Evolutionary conservation across 2,113 vertebrate species (phyloP), one percentile per base, ranked within the genome.

Genomic region (Octodon degus): DNA sequence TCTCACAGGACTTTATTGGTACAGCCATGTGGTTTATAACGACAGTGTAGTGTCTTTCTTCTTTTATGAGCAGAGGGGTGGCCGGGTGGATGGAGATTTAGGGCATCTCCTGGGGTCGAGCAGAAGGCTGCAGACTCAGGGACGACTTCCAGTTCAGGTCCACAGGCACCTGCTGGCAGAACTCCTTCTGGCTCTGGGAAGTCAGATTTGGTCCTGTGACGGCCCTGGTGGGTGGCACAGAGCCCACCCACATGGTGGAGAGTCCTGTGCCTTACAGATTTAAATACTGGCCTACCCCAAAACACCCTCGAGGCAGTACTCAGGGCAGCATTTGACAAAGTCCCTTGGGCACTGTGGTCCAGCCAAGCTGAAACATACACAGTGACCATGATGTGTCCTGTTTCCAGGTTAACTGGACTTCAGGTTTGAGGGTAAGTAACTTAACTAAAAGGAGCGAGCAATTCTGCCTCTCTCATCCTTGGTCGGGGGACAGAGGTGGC

Each of bases 301-400:
- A 81, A 16, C 67, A 55, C 55, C 20, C 34, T 65, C 10, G 32
- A 5, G 27, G 68, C 65, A 40, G 65, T 17, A 60, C 22, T 3
- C 1, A 10, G 30, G 34, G 43, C 2, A 30, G 27, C 24, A n/a
- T 62, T 8, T 50, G 62, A 55, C 16, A 9, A 22, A 43, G 34
- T n/a, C 7, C 2, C 19, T 25, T 30, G 32, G 79, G 37, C 9
- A 27, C 27, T 5, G 1, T 10, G 6, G 27, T 47, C 79, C 86
- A 67, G 13, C 3, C 50, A 9, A 62, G 58, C 2, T 19, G 13
- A 34, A 30, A 1, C 37, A 12, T 32, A 7, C 20, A 74, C 37
- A 14, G 7, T 30, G 37, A 40, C 53, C 0, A 5, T 13, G 14
- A 4, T 7, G 13, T 2, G 9, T 65, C 19, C 50, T 32, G 11